Evolutionary conservation across 23 tunicate genomes (phyloP).

Genomic region (Ascidia mentula): DNA sequence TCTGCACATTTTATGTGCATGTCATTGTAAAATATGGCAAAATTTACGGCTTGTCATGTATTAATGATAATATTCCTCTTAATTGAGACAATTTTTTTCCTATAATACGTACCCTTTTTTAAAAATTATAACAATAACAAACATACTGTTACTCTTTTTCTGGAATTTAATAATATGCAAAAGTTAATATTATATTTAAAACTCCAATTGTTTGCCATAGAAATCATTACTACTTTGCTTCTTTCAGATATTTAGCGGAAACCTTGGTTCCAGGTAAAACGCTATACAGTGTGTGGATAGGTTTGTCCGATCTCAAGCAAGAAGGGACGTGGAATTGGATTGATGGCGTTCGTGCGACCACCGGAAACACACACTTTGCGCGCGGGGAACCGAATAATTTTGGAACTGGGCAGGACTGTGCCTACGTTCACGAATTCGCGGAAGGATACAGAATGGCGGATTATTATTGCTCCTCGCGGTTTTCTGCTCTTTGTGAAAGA

Average conservation of each 20-base stretch:
- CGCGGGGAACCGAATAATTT: conserved; percentile 25
- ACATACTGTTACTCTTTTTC: too few species aligned
- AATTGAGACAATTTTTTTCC: too few species aligned
- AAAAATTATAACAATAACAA: too few species aligned
- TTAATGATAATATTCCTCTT: too few species aligned
- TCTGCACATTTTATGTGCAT: too few species aligned
- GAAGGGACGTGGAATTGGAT: conserved; percentile 30
- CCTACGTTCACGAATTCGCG: background rate
- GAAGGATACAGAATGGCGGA: conserved; percentile 17
- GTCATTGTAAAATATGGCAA: too few species aligned
- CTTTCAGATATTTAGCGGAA: background rate
- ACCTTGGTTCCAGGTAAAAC: background rate
- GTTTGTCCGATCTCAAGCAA: conserved; percentile 7
- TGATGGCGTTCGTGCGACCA: conserved; percentile 16
- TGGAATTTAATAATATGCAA: too few species aligned
- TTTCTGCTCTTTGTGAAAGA: conserved; percentile 21
- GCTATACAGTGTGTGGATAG: conserved; percentile 20
- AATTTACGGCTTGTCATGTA: too few species aligned
- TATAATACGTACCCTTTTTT: too few species aligned
- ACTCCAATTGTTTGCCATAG: background rate
- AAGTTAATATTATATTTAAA: too few species aligned
- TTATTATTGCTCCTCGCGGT: conserved; percentile 12
- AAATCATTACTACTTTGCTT: background rate
- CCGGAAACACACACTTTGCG: conserved; percentile 7
- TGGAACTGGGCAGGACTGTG: conserved; percentile 13